Conservation (phyloP, 2,797 vertebrate genomes). For the Poeciliopsis turneri region DNA sequence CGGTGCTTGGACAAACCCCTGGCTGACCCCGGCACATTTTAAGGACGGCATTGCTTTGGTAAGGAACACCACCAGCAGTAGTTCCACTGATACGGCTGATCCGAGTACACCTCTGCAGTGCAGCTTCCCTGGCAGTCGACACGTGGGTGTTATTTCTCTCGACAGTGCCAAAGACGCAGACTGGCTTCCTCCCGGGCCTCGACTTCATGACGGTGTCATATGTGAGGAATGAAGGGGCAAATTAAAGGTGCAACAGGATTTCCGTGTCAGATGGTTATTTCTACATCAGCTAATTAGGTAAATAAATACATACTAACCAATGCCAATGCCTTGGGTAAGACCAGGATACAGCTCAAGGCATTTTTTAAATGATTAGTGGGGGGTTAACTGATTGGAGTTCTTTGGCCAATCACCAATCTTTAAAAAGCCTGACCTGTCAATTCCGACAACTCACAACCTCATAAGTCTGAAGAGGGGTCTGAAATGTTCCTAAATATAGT, state of each 20-base stretch:
- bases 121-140: slow-evolving; percentile 38
- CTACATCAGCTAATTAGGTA: slow-evolving; percentile 6
- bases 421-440: neutral
- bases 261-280: slow-evolving; percentile 14
- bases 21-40: slow-evolving; percentile 1
- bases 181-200: slow-evolving; percentile 61
- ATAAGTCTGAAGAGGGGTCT: neutral
- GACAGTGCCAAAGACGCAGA: slow-evolving; percentile 61
- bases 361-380: neutral
- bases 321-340: neutral
- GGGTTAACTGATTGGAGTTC: neutral
- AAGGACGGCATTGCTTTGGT: neutral
- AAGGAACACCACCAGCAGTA: neutral
- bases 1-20: neutral
- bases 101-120: neutral
- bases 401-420: neutral
- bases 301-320: neutral
- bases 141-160: slow-evolving; percentile 58
- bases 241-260: slow-evolving; percentile 26
- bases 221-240: slow-evolving; percentile 38
- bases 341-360: neutral
- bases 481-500: neutral
- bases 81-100: neutral
- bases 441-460: neutral
- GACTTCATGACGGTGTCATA: slow-evolving; percentile 53